Evolutionary conservation across 1,140 invertebrate species (phyloP).

Genomic region (Drosophila lini): DNA sequence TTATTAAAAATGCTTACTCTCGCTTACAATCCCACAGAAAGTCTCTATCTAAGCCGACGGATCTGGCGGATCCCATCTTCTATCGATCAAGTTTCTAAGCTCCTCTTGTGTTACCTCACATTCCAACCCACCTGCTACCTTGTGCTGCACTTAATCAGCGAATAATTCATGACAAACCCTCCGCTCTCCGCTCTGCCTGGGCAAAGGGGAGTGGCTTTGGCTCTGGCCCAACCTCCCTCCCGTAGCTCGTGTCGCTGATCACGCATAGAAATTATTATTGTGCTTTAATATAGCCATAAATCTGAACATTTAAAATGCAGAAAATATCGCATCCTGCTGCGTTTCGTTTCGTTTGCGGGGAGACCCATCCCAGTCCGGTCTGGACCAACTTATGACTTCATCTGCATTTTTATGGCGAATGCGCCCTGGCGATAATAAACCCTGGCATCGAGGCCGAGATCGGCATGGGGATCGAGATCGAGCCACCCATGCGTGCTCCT

Average conservation of each 20-base stretch:
- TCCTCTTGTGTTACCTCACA: constrained; percentile 21
- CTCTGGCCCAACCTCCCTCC: constrained; percentile 4
- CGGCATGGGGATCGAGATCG: constrained; percentile 27
- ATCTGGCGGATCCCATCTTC: constrained; percentile 6
- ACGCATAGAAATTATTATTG: constrained; percentile 82
- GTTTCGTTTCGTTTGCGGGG: constrained; percentile 8
- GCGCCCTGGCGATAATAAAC: constrained; percentile 72
- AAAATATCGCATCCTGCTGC: constrained; percentile 76
- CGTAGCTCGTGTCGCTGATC: constrained; percentile 69
- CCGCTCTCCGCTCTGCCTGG: background rate
- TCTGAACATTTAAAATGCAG: constrained; percentile 76
- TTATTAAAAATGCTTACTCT: background rate
- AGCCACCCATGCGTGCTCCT: constrained; percentile 76
- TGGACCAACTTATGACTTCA: constrained; percentile 76
- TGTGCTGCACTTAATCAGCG: constrained; percentile 40
- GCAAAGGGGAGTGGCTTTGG: background rate
- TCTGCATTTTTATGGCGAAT: constrained; percentile 72
- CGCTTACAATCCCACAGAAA: background rate
- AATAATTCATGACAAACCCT: constrained; percentile 40
- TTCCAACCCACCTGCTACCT: constrained; percentile 51
- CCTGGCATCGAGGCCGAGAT: constrained; percentile 50
- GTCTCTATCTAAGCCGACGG: background rate
- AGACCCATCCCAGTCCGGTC: background rate
- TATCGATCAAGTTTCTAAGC: constrained; percentile 31
- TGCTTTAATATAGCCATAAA: constrained; percentile 82